A percentile compares a stretch with the other conserved stretches of the same genome.
phyloP scores from a whole-genome alignment of 2,113 vertebrate species.

The Casuarius casuarius region DNA sequence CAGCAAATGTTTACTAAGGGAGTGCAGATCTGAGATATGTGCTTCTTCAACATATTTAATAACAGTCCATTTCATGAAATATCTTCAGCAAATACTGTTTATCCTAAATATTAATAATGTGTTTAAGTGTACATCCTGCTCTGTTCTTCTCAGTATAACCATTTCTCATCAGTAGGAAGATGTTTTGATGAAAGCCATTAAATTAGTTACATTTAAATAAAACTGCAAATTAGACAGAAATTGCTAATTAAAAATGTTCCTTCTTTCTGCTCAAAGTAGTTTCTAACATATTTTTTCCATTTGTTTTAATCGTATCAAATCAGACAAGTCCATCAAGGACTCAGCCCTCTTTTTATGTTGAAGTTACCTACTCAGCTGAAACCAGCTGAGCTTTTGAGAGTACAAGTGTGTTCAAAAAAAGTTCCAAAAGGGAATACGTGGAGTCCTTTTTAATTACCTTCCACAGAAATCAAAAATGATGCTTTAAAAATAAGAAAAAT shows the following conservation, averaged over 20 bases:
- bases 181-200: neutral
- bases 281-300: neutral
- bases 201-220: neutral
- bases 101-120: neutral
- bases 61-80: neutral
- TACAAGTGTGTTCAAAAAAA: no score
- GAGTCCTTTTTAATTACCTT: no score
- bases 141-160: neutral
- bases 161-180: neutral
- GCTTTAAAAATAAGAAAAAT: no score
- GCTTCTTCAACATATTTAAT: neutral
- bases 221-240: neutral
- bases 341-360: neutral
- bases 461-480: no score
- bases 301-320: neutral
- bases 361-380: neutral
- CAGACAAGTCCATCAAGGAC: no score
- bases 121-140: neutral
- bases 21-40: neutral
- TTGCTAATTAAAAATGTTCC: neutral
- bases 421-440: no score
- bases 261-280: neutral
- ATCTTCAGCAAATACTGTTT: neutral
- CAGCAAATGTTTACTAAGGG: neutral
- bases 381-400: no score